Evolutionary conservation across 2,113 vertebrate species (phyloP).

Genomic region (Tragelaphus scriptus): DNA sequence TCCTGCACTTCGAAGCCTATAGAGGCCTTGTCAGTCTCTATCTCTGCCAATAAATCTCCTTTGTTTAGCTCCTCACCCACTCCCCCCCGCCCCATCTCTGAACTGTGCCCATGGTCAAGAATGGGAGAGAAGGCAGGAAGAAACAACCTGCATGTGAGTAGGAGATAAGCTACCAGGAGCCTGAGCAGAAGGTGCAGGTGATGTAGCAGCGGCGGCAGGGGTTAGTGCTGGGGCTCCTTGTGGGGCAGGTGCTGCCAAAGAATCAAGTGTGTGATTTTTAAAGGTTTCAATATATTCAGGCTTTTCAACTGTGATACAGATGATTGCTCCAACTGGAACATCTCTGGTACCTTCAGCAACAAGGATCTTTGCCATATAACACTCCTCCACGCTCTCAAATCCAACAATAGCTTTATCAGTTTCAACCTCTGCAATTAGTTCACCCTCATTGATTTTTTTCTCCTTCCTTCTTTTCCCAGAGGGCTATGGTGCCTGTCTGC

Average conservation of each 20-base stretch:
- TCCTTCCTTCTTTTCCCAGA: slow-evolving; percentile 98
- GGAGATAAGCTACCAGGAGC: slow-evolving; percentile 95
- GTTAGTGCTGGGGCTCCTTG: slow-evolving; percentile 69
- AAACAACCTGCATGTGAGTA: slow-evolving; percentile 90
- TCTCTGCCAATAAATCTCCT: slow-evolving; percentile 96
- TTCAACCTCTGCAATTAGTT: slow-evolving; percentile 97
- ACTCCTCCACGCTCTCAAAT: slow-evolving; percentile 94
- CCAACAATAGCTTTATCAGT: slow-evolving; percentile 98
- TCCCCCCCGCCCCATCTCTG: slow-evolving; percentile 98
- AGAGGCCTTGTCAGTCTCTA: slow-evolving; percentile 98
- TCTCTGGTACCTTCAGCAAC: slow-evolving; percentile 94
- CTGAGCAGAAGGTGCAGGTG: slow-evolving; percentile 80
- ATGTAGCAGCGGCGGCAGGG: slow-evolving; percentile 73
- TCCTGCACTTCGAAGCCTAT: slow-evolving; percentile 99
- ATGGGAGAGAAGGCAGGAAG: slow-evolving; percentile 96
- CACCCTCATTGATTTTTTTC: slow-evolving; percentile 91
- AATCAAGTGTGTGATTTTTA: slow-evolving; percentile 91
- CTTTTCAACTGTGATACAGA: slow-evolving; percentile 97
- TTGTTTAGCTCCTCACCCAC: slow-evolving; percentile 95
- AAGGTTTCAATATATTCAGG: slow-evolving; percentile 87
- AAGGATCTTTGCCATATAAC: slow-evolving; percentile 96
- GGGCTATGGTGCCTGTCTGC: slow-evolving; percentile 94
- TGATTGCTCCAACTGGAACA: slow-evolving; percentile 88
- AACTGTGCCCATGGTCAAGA: slow-evolving; percentile 97
- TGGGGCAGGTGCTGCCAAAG: slow-evolving; percentile 77